These are phyloP conservation scores for Vombatus ursinus DNA, from an alignment of 2,113 vertebrate genomes.

Conservation along the genomic window DNA sequence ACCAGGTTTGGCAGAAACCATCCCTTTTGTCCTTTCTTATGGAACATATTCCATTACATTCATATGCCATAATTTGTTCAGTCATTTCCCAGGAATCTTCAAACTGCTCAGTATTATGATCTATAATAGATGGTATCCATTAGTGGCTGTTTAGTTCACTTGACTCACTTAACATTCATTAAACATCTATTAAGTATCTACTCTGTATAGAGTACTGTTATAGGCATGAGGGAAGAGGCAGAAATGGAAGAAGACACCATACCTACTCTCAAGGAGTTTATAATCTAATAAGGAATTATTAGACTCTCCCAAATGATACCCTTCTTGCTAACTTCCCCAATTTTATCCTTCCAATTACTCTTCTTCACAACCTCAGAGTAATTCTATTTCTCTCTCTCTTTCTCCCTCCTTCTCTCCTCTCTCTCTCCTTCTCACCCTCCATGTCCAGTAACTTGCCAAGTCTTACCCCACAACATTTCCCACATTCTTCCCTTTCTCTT, in stretches of 20 bases:
- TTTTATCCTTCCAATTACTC: background rate
- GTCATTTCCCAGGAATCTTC: background rate
- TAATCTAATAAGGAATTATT: background rate
- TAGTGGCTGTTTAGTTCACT: background rate
- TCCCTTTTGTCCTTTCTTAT: background rate
- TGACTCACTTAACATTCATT: background rate
- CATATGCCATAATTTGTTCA: background rate
- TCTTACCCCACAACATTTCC: background rate
- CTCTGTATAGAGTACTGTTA: background rate
- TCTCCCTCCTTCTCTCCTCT: too few species aligned
- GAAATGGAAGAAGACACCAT: background rate
- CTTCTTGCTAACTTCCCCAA: background rate
- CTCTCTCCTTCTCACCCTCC: background rate
- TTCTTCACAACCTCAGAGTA: background rate
- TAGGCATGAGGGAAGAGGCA: background rate
- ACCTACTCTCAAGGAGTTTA: background rate
- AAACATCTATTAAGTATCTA: background rate
- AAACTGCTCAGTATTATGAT: background rate
- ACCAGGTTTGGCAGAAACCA: background rate
- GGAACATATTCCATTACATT: background rate
- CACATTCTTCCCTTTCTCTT: background rate
- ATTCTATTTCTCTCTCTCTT: background rate
- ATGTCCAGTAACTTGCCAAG: background rate
- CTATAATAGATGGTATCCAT: background rate
- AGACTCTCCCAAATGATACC: background rate